phyloP scores from a whole-genome alignment of 2,797 vertebrate genomes.

The Menidia menidia region DNA sequence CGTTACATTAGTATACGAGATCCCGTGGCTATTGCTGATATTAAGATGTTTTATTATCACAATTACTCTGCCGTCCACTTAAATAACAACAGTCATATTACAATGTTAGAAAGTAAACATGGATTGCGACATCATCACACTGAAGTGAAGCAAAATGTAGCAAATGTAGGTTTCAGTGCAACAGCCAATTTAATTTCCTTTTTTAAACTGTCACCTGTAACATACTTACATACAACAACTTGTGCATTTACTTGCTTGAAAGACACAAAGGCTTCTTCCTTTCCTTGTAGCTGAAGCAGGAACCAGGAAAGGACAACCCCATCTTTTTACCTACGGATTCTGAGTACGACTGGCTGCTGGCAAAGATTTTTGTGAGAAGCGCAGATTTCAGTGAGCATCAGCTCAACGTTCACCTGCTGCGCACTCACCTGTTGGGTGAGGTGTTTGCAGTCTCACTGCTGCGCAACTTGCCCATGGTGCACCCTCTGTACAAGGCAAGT shows the following conservation, averaged over 20 bases:
- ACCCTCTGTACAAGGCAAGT: conserved; percentile 76
- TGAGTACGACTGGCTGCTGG: conserved; percentile 70
- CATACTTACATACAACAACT: no score
- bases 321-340: conserved; percentile 69
- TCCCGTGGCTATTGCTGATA: neutral
- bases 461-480: conserved; percentile 77
- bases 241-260: no score
- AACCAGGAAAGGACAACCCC: conserved; percentile 66
- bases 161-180: neutral
- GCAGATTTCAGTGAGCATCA: conserved; percentile 70
- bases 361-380: conserved; percentile 72
- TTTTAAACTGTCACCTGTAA: no score
- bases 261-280: neutral
- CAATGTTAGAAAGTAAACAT: no score
- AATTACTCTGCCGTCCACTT: neutral
- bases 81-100: no score
- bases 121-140: neutral
- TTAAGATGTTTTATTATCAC: neutral
- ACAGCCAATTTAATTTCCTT: no score
- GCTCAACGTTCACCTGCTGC: conserved; percentile 71
- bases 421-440: conserved; percentile 82
- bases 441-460: conserved; percentile 80
- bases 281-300: conserved; percentile 74
- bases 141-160: neutral
- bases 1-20: no score